These are phyloP conservation scores for Mus musculus DNA, from an alignment of 2,113 vertebrate genomes.

Conservation along the genomic window GRCm39 chr11:18167501-18168000, in stretches of 20 bases:
- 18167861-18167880: conserved; percentile 94
- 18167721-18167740: conserved; percentile 84
- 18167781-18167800: conserved; percentile 89
- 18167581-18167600: conserved; percentile 89
- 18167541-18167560: conserved; percentile 85
- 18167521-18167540: conserved; percentile 86
- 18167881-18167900: conserved; percentile 90
- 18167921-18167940: conserved; percentile 94
- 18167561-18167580: conserved; percentile 90
- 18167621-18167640: conserved; percentile 89
- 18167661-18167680: conserved; percentile 86
- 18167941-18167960: conserved; percentile 91
- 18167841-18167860: conserved; percentile 91
- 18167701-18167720: conserved; percentile 91
- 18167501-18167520: conserved; percentile 85
- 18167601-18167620: conserved; percentile 87
- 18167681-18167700: conserved; percentile 90
- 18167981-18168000: conserved; percentile 86
- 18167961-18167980: conserved; percentile 87
- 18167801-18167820: conserved; percentile 83
- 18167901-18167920: conserved; percentile 91
- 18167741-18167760: conserved; percentile 86
- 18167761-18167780: conserved; percentile 89
- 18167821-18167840: conserved; percentile 89
- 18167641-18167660: conserved; percentile 88